Base-by-base conservation (phyloP, 1,140 invertebrate genomes). In the Drosophila virilis region DNA sequence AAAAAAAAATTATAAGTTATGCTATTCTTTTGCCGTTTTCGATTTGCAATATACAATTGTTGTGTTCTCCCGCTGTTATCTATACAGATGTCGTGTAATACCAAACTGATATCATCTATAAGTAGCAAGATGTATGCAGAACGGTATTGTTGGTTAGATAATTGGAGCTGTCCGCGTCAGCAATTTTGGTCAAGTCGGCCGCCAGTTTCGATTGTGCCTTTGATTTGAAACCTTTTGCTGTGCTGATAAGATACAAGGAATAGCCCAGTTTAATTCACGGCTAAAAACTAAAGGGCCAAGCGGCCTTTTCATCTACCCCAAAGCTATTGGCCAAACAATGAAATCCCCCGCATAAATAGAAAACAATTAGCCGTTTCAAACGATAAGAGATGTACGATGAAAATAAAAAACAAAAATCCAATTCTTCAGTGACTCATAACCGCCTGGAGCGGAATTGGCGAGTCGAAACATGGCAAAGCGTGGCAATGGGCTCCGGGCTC, bases 281-380 rank as follows among this genome's bases (percentile, higher is more conserved):
- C 28, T 32, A 48, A 35, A 55, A 43, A 8, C 17, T 38, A 54
- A 46, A 35, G 35, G 50, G 9, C 48, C 42, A 50, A 43, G 32
- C 45, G 55, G 50, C 64, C 52, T 50, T 71, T 74, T 52, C 48
- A 22, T 6, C 5, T 68, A 57, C 33, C 43, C 65, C 57, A 70
- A 69, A 85, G 81, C 81, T 69, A 50, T 79, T 77, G 57, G 33
- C 43, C 65, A 83, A 88, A 88, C 83, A 88, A 88, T 72, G 76
- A 80, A 82, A 79, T 65, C 73, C 68, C 69, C 83, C 69, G 83
- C 84, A 83, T 88, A 80, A 88, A 88, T 89, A 77, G 79, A 88
- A 88, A 89, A 88, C 83, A 88, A 88, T 88, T 88, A 88, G 66
- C 83, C 67, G 73, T 69, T 88, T 69, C 32, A 58, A 64, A 55